Conservation (phyloP, 2,797 vertebrate genomes). For the Myripristis jacobus region DNA sequence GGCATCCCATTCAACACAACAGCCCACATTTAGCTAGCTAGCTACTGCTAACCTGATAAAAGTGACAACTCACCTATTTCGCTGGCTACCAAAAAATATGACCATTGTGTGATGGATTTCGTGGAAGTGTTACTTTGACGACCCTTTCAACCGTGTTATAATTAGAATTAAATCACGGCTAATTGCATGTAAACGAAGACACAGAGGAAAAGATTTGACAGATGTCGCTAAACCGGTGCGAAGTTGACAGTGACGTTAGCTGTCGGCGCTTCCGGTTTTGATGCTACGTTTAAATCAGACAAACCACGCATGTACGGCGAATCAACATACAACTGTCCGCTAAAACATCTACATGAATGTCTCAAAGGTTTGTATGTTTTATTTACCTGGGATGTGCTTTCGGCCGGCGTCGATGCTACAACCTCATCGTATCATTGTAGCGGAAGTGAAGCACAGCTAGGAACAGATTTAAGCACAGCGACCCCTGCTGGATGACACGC, state of each 20-base stretch:
- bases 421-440: constrained; percentile 5
- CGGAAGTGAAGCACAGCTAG: constrained; percentile 51
- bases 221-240: background rate
- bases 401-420: background rate
- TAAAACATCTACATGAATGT: background rate
- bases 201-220: background rate
- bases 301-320: background rate
- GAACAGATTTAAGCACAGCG: constrained; percentile 18
- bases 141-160: background rate
- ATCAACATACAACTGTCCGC: background rate
- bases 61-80: too few relatives aligned
- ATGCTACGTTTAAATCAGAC: background rate
- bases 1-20: background rate
- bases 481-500: constrained; percentile 33
- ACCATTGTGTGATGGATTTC: background rate
- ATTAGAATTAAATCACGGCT: background rate
- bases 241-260: background rate
- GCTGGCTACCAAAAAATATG: too few relatives aligned
- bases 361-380: fast-evolving
- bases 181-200: background rate
- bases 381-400: constrained; percentile 37
- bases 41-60: too few relatives aligned
- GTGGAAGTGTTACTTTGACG: too few relatives aligned
- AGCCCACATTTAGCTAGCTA: background rate
- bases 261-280: background rate